Evolutionary conservation across 2,888 invertebrate genomes (phyloP).

Genomic region (Lepidochrysops patricia): DNA sequence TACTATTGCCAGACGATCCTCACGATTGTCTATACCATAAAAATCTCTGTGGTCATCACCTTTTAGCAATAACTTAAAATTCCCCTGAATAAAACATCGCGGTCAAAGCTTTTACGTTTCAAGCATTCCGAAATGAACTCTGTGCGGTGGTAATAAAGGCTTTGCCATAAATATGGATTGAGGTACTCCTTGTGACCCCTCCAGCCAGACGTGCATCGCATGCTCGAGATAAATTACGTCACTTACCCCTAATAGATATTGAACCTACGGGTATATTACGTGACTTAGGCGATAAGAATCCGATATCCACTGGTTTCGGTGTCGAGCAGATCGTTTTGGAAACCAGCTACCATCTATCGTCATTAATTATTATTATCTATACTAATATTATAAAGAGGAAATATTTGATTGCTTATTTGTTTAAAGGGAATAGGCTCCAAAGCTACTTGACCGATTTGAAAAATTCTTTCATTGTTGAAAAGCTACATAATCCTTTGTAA

Average conservation of each 20-base stretch:
- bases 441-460: no score
- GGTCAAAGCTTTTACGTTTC: not conserved
- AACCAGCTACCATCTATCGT: no score
- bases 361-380: no score
- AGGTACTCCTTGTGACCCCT: not conserved
- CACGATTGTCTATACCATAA: not conserved
- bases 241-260: constrained; percentile 7
- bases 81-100: constrained; percentile 7
- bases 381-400: no score
- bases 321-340: no score
- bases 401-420: no score
- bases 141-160: not conserved
- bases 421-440: no score
- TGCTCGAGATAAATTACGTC: constrained; percentile 8
- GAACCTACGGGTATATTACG: not conserved
- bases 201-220: constrained; percentile 4
- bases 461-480: no score
- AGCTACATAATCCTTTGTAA: no score
- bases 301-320: not conserved
- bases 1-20: not conserved
- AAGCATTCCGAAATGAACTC: not conserved
- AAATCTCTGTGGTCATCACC: not conserved
- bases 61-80: constrained; percentile 2
- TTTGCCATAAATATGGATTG: not conserved
- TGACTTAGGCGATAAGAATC: not conserved